Evolutionary conservation across 35 echinoderm and acorn worm genomes (phyloP).

Genomic region (Lytechinus pictus): DNA sequence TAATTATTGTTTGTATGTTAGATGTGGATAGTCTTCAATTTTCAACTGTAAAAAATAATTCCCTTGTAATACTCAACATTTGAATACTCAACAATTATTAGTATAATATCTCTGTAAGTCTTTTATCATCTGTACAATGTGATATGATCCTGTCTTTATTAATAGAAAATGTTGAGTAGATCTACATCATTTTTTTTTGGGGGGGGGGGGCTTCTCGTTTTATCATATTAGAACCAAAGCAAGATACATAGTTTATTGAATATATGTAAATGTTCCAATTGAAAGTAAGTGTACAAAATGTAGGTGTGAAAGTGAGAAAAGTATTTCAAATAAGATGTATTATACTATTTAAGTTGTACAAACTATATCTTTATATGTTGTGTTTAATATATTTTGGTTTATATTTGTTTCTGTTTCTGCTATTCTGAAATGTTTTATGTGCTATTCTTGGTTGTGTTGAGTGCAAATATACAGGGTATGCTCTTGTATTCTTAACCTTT

Average conservation of each 20-base stretch:
- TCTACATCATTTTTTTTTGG: no score
- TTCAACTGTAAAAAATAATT: no score
- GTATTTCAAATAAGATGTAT: neutral
- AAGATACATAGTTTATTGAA: neutral
- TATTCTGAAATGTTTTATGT: neutral
- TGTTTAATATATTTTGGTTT: neutral
- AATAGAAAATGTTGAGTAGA: no score
- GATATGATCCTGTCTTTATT: no score
- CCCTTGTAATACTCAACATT: no score
- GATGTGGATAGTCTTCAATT: no score
- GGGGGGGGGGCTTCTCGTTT: no score
- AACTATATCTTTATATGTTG: neutral
- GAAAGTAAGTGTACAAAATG: neutral
- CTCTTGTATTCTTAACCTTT: neutral
- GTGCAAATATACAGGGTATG: slow-evolving; percentile 11
- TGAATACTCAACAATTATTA: no score
- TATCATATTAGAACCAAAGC: neutral
- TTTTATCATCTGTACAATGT: no score
- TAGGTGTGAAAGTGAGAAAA: neutral
- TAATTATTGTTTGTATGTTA: no score
- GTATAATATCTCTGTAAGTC: no score
- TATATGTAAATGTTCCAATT: neutral
- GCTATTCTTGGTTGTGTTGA: neutral
- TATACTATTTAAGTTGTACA: no score
- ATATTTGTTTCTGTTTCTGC: neutral